Conservation (phyloP, 2,888 invertebrate species). For the Pandemis corylana region DNA sequence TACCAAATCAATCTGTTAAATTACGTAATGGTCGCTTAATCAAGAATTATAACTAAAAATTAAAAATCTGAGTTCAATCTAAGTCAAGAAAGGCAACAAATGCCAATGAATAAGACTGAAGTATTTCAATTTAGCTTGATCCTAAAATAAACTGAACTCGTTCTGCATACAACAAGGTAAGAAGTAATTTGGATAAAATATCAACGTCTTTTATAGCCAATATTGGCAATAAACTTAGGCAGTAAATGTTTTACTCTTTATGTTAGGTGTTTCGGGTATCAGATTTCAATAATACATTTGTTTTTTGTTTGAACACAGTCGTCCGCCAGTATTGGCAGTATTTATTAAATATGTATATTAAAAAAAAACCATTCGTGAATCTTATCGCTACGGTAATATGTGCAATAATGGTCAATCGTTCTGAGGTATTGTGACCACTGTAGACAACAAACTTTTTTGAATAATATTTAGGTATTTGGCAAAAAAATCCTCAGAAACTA, state of each 20-base stretch:
- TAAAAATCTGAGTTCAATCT: background rate
- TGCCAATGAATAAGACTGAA: background rate
- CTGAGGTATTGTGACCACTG: too few relatives aligned
- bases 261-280: background rate
- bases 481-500: too few relatives aligned
- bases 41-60: background rate
- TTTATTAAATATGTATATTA: too few relatives aligned
- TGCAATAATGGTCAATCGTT: too few relatives aligned
- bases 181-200: constrained; percentile 1
- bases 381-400: too few relatives aligned
- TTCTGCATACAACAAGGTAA: constrained; percentile 6
- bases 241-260: background rate
- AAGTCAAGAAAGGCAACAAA: background rate
- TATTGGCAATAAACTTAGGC: constrained; percentile 8
- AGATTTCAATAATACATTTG: background rate
- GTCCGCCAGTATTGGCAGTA: too few relatives aligned
- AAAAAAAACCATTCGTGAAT: too few relatives aligned
- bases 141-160: constrained; percentile 17
- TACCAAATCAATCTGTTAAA: background rate
- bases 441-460: too few relatives aligned
- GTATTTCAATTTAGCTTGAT: constrained; percentile 9
- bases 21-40: background rate
- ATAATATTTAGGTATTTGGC: too few relatives aligned
- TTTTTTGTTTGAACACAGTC: background rate
- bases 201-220: constrained; percentile 8